Conservation (phyloP, 2,113 vertebrate genomes). For the Phalacrocorax pelagicus region DNA sequence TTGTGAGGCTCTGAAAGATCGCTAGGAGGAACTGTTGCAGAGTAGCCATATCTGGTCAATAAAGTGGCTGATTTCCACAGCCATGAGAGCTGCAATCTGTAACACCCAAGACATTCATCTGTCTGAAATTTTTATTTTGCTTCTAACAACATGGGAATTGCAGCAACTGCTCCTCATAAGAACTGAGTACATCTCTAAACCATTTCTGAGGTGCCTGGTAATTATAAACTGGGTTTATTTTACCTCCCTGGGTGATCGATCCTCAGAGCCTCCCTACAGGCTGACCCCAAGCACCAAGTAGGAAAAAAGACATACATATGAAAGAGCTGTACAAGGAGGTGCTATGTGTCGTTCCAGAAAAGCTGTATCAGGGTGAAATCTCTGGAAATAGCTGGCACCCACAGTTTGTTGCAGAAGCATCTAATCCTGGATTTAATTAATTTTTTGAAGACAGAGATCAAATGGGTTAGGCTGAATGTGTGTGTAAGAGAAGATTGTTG, state of each 20-base stretch:
- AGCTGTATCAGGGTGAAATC: not conserved
- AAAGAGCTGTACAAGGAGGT: not conserved
- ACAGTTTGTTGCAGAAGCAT: rapidly evolving
- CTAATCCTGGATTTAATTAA: not conserved
- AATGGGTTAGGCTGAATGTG: not conserved
- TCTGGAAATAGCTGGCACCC: not conserved
- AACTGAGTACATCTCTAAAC: not conserved
- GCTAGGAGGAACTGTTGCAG: not conserved
- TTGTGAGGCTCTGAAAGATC: not conserved
- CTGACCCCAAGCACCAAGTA: not conserved
- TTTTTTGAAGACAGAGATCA: not conserved
- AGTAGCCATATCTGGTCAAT: not conserved
- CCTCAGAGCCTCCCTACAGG: rapidly evolving
- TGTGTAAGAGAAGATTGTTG: not conserved
- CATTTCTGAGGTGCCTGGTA: not conserved
- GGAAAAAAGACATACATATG: not conserved
- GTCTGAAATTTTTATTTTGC: not conserved
- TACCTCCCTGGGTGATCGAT: not conserved
- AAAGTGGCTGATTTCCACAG: not conserved
- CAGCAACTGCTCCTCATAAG: not conserved
- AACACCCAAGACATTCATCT: not conserved
- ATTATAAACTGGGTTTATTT: not conserved
- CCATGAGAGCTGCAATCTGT: not conserved
- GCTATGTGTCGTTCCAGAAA: not conserved
- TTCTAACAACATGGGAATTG: not conserved